Conservation (phyloP, 2,797 vertebrate species). For the Sebastes dallii region DNA sequence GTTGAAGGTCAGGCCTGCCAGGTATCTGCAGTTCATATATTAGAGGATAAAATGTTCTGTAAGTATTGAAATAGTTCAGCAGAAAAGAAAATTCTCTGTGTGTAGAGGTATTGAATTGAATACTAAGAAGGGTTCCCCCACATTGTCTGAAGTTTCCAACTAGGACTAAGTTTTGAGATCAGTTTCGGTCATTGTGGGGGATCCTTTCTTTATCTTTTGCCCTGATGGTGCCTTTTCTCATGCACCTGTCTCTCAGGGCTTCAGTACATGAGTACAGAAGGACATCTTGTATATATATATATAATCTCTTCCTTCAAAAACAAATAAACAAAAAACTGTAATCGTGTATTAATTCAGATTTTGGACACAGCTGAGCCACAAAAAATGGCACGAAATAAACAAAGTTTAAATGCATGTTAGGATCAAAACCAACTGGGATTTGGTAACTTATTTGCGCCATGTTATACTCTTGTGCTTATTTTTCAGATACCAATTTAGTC, state of each 20-base stretch:
- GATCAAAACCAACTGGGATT: neutral
- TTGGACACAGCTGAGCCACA: neutral
- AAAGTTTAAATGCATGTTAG: too few relatives aligned
- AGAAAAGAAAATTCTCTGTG: neutral
- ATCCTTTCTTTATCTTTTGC: neutral
- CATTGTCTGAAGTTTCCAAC: neutral
- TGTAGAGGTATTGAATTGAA: neutral
- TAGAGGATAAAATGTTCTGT: neutral
- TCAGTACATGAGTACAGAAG: neutral
- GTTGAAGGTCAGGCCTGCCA: neutral
- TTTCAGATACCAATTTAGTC: neutral
- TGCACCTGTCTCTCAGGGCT: neutral
- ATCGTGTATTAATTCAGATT: neutral
- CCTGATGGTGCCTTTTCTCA: neutral
- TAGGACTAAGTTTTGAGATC: neutral
- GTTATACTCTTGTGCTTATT: neutral
- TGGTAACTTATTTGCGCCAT: neutral
- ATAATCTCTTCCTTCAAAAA: neutral
- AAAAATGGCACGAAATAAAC: neutral
- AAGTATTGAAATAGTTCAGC: neutral
- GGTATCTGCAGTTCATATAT: neutral
- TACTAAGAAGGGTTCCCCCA: neutral
- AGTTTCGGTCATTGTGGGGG: neutral
- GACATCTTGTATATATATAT: neutral
- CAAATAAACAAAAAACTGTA: neutral